Percentiles rank a stretch among this genome's conserved stretches.
Conservation (phyloP, 2,888 invertebrate species). For the Dusona sp. region DNA sequence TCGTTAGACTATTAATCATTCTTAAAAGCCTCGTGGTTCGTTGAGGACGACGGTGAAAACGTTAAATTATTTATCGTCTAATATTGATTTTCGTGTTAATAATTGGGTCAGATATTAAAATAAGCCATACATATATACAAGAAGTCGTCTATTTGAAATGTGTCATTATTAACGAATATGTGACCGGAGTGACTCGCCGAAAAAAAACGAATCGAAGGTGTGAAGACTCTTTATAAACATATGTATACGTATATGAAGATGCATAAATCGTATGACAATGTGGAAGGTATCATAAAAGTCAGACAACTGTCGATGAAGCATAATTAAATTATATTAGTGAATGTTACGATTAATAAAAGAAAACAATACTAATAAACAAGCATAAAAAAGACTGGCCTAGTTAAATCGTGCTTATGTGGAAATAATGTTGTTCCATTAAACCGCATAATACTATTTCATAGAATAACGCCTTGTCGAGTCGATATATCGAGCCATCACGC, state of each 20-base stretch:
- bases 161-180: conserved; percentile 45
- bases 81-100: conserved; percentile 53
- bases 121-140: conserved; percentile 18
- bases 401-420: neutral
- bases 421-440: conserved; percentile 37
- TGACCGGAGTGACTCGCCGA: neutral
- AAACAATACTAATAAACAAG: conserved; percentile 1
- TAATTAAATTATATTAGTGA: neutral
- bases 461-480: conserved; percentile 50
- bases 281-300: conserved; percentile 1
- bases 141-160: conserved; percentile 19
- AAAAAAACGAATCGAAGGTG: neutral
- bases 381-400: conserved; percentile 18
- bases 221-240: neutral
- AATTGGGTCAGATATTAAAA: conserved; percentile 64
- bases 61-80: conserved; percentile 44
- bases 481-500: conserved; percentile 66
- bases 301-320: neutral
- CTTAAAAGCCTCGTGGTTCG: conserved; percentile 21
- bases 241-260: neutral
- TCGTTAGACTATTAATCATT: conserved; percentile 40
- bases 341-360: neutral
- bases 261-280: neutral
- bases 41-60: conserved; percentile 3
- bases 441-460: conserved; percentile 25